Evolutionary conservation across 2,888 invertebrate genomes (phyloP).

Genomic region (Dicranocentrus wangi): DNA sequence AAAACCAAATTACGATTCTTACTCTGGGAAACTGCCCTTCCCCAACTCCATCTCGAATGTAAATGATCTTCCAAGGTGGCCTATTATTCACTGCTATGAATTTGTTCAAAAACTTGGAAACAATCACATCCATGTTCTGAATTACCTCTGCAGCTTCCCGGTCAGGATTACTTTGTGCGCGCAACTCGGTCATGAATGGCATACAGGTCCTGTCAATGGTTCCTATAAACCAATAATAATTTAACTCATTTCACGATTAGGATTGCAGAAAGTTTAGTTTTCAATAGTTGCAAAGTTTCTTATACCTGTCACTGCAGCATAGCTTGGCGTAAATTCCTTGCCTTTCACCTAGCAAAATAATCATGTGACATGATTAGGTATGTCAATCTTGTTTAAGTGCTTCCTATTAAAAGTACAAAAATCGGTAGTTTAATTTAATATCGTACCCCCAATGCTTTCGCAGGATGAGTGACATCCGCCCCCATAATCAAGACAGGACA

Average conservation of each 20-base stretch:
- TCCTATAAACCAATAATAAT: slow-evolving; percentile 6
- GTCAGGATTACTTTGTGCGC: slow-evolving; percentile 55
- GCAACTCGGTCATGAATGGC: slow-evolving; percentile 64
- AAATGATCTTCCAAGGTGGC: slow-evolving; percentile 74
- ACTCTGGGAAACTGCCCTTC: slow-evolving; percentile 74
- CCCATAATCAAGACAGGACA: slow-evolving; percentile 74
- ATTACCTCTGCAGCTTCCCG: slow-evolving; percentile 65
- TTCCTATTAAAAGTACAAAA: no score
- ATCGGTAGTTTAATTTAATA: no score
- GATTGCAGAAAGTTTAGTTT: no score
- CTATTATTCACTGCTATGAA: background rate
- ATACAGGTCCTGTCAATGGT: slow-evolving; percentile 57
- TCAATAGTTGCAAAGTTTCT: background rate
- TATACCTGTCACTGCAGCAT: slow-evolving; percentile 50
- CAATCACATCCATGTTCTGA: slow-evolving; percentile 59
- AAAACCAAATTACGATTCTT: background rate
- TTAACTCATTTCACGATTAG: no score
- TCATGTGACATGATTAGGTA: no score
- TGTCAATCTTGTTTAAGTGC: no score
- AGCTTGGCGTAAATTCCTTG: slow-evolving; percentile 30
- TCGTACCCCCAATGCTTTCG: slow-evolving; percentile 28
- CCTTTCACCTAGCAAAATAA: background rate
- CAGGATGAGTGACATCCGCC: slow-evolving; percentile 76
- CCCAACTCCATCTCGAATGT: slow-evolving; percentile 75
- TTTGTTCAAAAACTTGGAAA: slow-evolving; percentile 61